Percentiles rank a stretch among this genome's conserved stretches.
These are phyloP conservation scores for Cylindroiulus punctatus DNA, from an alignment of 2,888 invertebrate species.

Conservation along the genomic window DNA sequence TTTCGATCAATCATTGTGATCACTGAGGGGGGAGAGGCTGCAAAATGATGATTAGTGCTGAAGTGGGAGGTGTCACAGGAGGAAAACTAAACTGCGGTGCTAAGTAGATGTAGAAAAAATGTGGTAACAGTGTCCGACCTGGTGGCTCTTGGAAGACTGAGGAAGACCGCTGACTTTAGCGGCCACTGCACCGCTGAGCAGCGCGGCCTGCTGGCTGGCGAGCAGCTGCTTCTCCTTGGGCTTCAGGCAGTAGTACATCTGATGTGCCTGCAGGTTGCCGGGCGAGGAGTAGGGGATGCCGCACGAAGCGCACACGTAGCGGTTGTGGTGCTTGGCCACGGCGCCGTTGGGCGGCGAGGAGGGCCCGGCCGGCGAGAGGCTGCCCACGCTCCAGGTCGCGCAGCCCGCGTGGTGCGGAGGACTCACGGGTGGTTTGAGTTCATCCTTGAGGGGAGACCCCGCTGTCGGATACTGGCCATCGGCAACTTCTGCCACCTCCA, in stretches of 20 bases:
- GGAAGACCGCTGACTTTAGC: not conserved
- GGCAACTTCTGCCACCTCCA: not conserved
- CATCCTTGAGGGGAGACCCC: not conserved
- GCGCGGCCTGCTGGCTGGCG: constrained; percentile 58
- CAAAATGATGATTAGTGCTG: too few species aligned
- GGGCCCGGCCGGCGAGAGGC: constrained; percentile 67
- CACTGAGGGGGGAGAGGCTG: too few species aligned
- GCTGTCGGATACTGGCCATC: not conserved
- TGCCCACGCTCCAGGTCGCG: constrained; percentile 30
- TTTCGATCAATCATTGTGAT: too few species aligned
- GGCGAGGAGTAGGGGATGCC: constrained; percentile 94
- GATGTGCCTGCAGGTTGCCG: constrained; percentile 93
- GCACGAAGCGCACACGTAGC: constrained; percentile 84
- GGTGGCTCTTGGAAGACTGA: constrained; percentile 19
- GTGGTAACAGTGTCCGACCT: not conserved
- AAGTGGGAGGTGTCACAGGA: too few species aligned
- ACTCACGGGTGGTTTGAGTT: not conserved
- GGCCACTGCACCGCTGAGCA: constrained; percentile 57
- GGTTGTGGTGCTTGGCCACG: constrained; percentile 55
- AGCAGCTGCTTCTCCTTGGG: constrained; percentile 55
- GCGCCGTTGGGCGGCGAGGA: constrained; percentile 57
- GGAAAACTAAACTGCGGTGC: too few species aligned
- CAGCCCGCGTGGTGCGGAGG: not conserved
- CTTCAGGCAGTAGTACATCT: constrained; percentile 92
- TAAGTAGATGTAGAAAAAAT: too few species aligned